Conservation (phyloP, 2,797 vertebrate genomes). For the Podarcis siculus region DNA sequence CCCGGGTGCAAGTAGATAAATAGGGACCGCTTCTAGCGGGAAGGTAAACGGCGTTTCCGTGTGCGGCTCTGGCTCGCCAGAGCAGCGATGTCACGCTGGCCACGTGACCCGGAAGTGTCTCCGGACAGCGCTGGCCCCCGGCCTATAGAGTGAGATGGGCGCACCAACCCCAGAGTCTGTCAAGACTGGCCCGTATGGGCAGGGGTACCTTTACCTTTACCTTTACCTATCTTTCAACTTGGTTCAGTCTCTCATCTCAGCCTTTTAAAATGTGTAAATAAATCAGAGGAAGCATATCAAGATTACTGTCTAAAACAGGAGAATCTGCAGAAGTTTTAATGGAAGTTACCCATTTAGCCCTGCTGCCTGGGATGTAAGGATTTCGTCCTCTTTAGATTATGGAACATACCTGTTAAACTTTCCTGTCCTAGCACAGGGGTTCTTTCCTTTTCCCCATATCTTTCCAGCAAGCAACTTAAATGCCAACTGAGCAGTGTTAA, state of each 20-base stretch:
- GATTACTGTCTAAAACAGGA: neutral
- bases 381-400: neutral
- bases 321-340: neutral
- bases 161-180: too few relatives aligned
- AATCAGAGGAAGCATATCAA: neutral
- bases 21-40: too few relatives aligned
- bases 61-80: too few relatives aligned
- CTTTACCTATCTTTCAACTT: neutral
- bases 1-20: too few relatives aligned
- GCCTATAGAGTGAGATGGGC: too few relatives aligned
- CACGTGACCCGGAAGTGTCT: too few relatives aligned
- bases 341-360: neutral
- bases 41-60: too few relatives aligned
- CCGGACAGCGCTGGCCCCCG: too few relatives aligned
- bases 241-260: neutral
- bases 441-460: neutral
- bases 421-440: too few relatives aligned
- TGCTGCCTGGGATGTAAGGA: neutral
- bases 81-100: too few relatives aligned
- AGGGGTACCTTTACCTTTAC: too few relatives aligned
- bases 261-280: neutral
- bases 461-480: neutral
- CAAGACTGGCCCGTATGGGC: too few relatives aligned
- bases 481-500: neutral
- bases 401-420: neutral